These are phyloP conservation scores for Cydia fagiglandana DNA, from an alignment of 1,140 invertebrate species.

Conservation along the genomic window DNA sequence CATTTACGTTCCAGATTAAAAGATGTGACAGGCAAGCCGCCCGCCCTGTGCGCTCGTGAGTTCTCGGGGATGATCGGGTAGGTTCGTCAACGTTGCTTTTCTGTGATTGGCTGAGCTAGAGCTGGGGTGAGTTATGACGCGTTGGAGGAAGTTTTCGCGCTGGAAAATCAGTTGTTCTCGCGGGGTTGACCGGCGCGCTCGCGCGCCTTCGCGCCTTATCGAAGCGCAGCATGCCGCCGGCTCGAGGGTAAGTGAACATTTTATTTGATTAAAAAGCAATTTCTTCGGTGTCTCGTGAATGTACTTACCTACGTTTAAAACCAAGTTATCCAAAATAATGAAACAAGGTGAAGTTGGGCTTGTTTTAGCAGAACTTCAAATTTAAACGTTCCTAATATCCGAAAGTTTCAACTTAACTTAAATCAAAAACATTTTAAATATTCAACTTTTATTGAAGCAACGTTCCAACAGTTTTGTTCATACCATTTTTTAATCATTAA, in stretches of 20 bases:
- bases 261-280: constrained; percentile 77
- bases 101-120: constrained; percentile 59
- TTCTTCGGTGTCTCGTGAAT: constrained; percentile 49
- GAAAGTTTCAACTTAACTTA: neutral
- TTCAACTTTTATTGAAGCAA: neutral
- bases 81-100: constrained; percentile 46
- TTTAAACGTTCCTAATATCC: neutral
- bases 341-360: neutral
- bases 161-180: constrained; percentile 73
- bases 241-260: constrained; percentile 74
- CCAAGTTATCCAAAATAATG: constrained; percentile 13
- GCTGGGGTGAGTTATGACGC: constrained; percentile 75
- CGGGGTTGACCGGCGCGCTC: constrained; percentile 59
- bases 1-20: constrained; percentile 78
- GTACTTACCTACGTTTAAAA: constrained; percentile 25
- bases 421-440: neutral
- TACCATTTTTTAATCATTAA: neutral
- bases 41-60: constrained; percentile 62
- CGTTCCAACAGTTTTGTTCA: neutral
- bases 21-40: constrained; percentile 72
- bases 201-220: constrained; percentile 40
- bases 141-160: constrained; percentile 75
- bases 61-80: constrained; percentile 55
- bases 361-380: neutral
- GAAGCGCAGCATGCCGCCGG: constrained; percentile 41